Evolutionary conservation across 1,140 invertebrate genomes (phyloP), one percentile per base, ranked within the genome.

Genomic region (Drosophila setifemur): DNA sequence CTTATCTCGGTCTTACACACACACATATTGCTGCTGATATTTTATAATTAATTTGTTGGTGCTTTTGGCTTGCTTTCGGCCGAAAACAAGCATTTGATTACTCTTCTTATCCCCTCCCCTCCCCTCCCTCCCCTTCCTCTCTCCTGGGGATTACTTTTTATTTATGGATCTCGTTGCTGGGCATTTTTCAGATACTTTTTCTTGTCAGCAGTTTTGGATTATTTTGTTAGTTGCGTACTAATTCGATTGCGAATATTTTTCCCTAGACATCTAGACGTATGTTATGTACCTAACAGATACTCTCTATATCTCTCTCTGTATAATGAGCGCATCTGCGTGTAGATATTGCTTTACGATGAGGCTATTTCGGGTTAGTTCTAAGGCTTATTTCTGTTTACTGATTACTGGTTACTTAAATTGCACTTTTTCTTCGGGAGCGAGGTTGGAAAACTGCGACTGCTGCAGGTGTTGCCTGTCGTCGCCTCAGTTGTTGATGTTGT

Each of bases 1-100:
- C 45, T 75, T 74, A 67, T 68, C 39, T 40, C 68, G 47, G 67
- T 49, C 67, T 72, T 69, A 35, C 57, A 43, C 57, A 58, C 31
- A 43, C n/a, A n/a, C n/a, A n/a, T n/a, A 43, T 43, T 61, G 39
- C 67, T 40, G 55, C 50, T 74, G 75, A 67, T 74, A 74, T 75
- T 74, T 79, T 81, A 79, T 79, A 79, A 81, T 79, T 81, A 70
- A 75, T 81, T 70, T 81, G 57, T 73, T 79, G 71, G 50, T 52
- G 43, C 33, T 50, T 29, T 37, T 12, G 5, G 12, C 6, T 60
- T 57, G 21, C 21, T 18, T 21, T 25, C 58, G 26, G 45, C 23
- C 47, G 44, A 72, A 48, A 57, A 57, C 33, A 49, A 33, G 28
- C 40, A 18, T 61, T 64, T 60, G 57, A 61, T 61, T 58, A 61